phyloP scores from a whole-genome alignment of 2,797 vertebrate species.

The Prionace glauca region DNA sequence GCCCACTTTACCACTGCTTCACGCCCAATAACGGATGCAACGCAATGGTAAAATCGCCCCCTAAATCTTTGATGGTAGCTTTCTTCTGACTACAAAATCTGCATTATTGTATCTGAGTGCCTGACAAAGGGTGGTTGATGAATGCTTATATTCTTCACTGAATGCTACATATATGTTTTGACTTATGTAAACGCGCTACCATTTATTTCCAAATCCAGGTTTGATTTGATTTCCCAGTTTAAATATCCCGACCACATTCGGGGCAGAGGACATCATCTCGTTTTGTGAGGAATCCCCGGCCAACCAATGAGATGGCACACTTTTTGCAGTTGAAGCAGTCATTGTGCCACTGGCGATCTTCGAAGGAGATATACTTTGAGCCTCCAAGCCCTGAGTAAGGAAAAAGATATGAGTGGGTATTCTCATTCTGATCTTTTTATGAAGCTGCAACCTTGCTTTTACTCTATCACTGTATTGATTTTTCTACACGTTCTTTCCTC shows the following conservation, averaged over 20 bases:
- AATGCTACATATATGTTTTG: slow-evolving; percentile 59
- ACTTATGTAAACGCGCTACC: neutral
- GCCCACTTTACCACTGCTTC: too few relatives aligned
- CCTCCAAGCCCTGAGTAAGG: slow-evolving; percentile 70
- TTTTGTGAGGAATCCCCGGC: slow-evolving; percentile 77
- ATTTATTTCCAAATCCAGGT: slow-evolving; percentile 4
- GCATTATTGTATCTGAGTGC: neutral
- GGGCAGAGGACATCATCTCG: slow-evolving; percentile 77
- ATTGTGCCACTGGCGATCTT: slow-evolving; percentile 89
- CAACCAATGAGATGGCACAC: slow-evolving; percentile 76
- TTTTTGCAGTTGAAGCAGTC: slow-evolving; percentile 83
- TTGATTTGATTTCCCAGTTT: slow-evolving; percentile 42
- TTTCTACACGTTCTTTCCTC: neutral
- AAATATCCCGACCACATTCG: slow-evolving; percentile 71
- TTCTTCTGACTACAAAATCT: neutral
- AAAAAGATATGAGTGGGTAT: neutral
- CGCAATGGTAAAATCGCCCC: too few relatives aligned
- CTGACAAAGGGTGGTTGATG: slow-evolving; percentile 38
- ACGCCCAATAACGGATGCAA: too few relatives aligned
- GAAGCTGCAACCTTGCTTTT: neutral
- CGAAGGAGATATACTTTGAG: slow-evolving; percentile 86
- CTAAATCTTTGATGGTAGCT: neutral
- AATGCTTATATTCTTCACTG: slow-evolving; percentile 56
- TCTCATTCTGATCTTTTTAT: neutral
- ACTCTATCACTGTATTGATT: neutral